phyloP scores from a whole-genome alignment of 2,113 vertebrate genomes.

The Pogonocichla stellata region DNA sequence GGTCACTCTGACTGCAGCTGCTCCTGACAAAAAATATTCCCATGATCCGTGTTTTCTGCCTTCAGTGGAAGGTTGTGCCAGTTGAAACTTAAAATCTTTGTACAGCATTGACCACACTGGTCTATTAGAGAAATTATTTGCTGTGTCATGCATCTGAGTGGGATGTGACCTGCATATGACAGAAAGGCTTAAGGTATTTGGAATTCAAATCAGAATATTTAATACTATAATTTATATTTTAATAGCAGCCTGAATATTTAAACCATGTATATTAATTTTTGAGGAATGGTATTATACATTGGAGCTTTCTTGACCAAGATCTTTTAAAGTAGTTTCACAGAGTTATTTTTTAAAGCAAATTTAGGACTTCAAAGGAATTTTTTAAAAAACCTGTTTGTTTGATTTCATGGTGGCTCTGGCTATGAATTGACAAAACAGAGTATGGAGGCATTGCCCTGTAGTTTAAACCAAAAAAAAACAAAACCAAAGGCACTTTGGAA shows the following conservation, averaged over 20 bases:
- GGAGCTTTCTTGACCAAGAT: neutral
- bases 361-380: neutral
- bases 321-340: neutral
- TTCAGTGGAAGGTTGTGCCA: neutral
- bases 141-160: neutral
- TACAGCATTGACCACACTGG: neutral
- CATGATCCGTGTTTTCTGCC: neutral
- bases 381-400: neutral
- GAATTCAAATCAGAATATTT: neutral
- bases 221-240: neutral
- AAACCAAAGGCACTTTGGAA: neutral
- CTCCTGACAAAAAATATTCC: neutral
- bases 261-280: neutral
- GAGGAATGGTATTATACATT: neutral
- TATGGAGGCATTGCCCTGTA: neutral
- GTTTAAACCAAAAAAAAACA: neutral
- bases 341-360: neutral
- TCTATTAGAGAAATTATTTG: neutral
- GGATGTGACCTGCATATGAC: neutral
- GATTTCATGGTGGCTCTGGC: conserved; percentile 8
- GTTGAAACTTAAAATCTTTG: neutral
- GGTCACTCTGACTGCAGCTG: neutral
- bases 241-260: neutral
- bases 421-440: neutral
- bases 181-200: neutral